Evolutionary conservation across 2,113 vertebrate species (phyloP).

Genomic region (Tursiops truncatus): DNA sequence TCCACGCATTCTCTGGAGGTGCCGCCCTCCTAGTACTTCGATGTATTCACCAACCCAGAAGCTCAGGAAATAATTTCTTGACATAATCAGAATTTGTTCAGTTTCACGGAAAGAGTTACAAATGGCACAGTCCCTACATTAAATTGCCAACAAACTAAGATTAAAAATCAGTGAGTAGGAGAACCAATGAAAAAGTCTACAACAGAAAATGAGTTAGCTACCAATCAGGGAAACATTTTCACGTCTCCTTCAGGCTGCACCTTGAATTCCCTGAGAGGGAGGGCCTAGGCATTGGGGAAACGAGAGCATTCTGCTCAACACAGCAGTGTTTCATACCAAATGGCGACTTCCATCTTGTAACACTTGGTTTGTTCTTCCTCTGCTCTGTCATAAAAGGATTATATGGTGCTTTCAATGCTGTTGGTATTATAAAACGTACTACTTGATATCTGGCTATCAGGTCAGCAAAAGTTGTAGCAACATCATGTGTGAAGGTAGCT

Average conservation of each 20-base stretch:
- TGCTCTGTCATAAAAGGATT: background rate
- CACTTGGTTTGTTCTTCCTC: background rate
- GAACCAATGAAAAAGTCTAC: background rate
- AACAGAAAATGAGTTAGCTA: background rate
- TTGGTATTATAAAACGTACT: background rate
- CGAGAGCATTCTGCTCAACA: background rate
- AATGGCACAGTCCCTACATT: background rate
- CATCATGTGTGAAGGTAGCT: background rate
- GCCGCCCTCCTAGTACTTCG: background rate
- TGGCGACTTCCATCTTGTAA: rapidly evolving
- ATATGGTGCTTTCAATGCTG: background rate
- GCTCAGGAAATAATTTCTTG: background rate
- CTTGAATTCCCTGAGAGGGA: background rate
- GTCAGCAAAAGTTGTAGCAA: background rate
- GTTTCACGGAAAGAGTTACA: background rate
- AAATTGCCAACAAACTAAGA: background rate
- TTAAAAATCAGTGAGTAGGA: background rate
- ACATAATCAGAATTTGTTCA: background rate
- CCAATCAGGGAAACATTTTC: background rate
- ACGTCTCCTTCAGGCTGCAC: no score
- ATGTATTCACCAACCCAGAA: background rate
- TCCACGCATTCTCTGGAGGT: background rate
- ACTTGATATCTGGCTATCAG: background rate
- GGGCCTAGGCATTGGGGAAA: background rate
- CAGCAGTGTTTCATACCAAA: no score